phyloP scores from a whole-genome alignment of 2,888 invertebrate species.

The Nemotelus pantherinus region DNA sequence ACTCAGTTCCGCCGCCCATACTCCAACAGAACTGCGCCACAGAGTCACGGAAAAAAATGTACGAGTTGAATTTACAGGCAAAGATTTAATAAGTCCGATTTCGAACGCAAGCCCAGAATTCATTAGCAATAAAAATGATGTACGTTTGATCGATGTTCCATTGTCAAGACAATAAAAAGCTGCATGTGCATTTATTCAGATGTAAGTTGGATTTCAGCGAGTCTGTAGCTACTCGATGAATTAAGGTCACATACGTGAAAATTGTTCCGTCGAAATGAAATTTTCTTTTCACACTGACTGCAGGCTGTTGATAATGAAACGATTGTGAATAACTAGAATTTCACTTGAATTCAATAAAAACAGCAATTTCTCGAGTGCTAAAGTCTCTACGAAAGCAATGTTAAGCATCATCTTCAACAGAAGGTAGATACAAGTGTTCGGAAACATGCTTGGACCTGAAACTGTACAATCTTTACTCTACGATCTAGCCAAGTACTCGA shows the following conservation, averaged over 20 bases:
- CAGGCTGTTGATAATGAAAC: background rate
- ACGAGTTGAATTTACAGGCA: no score
- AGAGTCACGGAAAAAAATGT: background rate
- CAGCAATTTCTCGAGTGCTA: conserved; percentile 31
- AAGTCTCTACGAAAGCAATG: conserved; percentile 20
- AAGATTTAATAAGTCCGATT: background rate
- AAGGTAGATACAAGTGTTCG: no score
- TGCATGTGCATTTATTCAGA: no score
- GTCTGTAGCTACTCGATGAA: background rate
- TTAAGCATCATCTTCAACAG: no score
- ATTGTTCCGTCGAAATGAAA: background rate
- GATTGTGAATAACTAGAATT: background rate
- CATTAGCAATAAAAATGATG: conserved; percentile 17
- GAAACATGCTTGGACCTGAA: no score
- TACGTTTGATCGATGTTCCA: background rate
- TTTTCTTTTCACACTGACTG: conserved; percentile 15
- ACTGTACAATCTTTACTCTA: no score
- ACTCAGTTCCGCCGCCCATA: background rate
- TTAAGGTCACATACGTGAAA: conserved; percentile 35
- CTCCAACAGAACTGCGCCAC: background rate
- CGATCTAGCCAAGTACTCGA: no score
- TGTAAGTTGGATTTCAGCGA: no score
- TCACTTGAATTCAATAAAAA: background rate
- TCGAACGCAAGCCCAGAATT: background rate
- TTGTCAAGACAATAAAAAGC: conserved; percentile 2